Evolutionary conservation across 2,797 vertebrate species (phyloP).

Genomic region (Bucorvus abyssinicus): DNA sequence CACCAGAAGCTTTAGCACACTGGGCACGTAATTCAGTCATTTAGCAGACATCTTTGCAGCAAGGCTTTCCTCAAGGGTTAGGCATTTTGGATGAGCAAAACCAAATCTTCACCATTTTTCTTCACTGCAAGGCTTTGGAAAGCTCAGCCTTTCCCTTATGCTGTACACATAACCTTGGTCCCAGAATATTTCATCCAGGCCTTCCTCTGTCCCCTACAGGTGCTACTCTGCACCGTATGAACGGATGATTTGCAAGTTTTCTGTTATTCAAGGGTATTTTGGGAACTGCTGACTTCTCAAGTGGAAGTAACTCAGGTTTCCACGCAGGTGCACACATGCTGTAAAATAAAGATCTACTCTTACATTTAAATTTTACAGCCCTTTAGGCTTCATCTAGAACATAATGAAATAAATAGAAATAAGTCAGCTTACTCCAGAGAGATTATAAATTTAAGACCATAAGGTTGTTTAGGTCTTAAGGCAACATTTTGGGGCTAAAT

Average conservation of each 20-base stretch:
- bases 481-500: neutral
- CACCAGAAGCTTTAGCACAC: neutral
- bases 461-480: neutral
- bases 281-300: neutral
- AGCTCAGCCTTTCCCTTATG: neutral
- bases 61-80: neutral
- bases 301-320: neutral
- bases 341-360: neutral
- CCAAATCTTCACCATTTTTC: neutral
- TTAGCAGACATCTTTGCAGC: neutral
- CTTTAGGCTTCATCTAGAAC: neutral
- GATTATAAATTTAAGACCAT: neutral
- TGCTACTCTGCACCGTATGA: rapidly evolving
- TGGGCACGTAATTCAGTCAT: neutral
- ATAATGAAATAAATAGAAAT: neutral
- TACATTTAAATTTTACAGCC: neutral
- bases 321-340: neutral
- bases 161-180: neutral
- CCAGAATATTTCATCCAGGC: neutral
- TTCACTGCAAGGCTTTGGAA: neutral
- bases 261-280: neutral
- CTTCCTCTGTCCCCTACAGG: neutral
- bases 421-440: neutral
- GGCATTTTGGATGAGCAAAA: neutral
- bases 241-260: neutral